phyloP scores from a whole-genome alignment of 2,113 vertebrate species.

The Cricetomys ansorgei region DNA sequence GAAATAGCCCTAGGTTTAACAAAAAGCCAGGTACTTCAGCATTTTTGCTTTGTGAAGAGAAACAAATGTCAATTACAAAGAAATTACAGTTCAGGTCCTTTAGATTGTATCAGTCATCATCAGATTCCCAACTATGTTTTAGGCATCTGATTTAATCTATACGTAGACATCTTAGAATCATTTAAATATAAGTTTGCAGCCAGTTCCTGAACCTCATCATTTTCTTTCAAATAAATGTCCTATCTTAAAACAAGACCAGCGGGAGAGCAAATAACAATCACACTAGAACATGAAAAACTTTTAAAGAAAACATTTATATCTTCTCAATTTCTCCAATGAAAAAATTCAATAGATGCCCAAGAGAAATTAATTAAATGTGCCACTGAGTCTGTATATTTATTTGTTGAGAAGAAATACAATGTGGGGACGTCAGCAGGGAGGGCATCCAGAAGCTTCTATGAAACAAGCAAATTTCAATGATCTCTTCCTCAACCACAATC shows the following conservation, averaged over 20 bases:
- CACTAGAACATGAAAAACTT: background rate
- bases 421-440: background rate
- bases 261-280: background rate
- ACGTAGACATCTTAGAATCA: background rate
- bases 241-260: background rate
- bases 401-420: background rate
- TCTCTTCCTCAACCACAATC: background rate
- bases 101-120: background rate
- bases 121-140: background rate
- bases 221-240: slow-evolving; percentile 48
- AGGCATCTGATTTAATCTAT: background rate
- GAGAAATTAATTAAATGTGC: background rate
- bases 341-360: background rate
- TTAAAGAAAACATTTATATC: background rate
- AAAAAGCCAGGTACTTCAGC: slow-evolving; percentile 27
- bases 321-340: slow-evolving; percentile 7
- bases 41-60: slow-evolving; percentile 37
- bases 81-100: background rate
- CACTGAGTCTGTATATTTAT: background rate
- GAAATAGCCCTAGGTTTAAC: background rate
- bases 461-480: background rate
- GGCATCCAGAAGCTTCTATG: background rate
- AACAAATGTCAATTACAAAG: slow-evolving; percentile 18
- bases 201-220: background rate
- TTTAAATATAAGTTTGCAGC: slow-evolving; percentile 9